Evolutionary conservation across 2,888 invertebrate species (phyloP).

Genomic region (Nezara viridula): DNA sequence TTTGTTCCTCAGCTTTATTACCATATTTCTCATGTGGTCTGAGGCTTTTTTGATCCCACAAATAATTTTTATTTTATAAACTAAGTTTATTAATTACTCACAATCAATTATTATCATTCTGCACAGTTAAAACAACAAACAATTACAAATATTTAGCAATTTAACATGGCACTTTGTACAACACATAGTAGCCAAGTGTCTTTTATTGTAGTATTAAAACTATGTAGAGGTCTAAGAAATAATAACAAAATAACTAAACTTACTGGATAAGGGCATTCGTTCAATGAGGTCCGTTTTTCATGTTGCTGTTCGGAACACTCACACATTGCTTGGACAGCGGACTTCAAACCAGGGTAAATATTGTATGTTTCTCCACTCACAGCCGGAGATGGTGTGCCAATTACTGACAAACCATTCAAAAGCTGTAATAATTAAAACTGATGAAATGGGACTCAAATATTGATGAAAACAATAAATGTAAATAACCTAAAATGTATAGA

Average conservation of each 20-base stretch:
- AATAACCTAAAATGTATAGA: not conserved
- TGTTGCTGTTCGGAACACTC: conserved; percentile 85
- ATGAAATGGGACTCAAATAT: conserved; percentile 61
- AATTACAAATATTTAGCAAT: too few relatives aligned
- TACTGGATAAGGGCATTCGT: conserved; percentile 70
- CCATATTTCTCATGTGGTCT: too few relatives aligned
- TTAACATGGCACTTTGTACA: too few relatives aligned
- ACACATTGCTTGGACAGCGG: conserved; percentile 87
- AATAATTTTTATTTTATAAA: too few relatives aligned
- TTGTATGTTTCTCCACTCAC: conserved; percentile 74
- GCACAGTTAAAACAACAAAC: too few relatives aligned
- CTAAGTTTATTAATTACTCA: too few relatives aligned
- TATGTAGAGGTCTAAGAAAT: too few relatives aligned
- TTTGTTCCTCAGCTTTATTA: too few relatives aligned
- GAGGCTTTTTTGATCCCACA: too few relatives aligned
- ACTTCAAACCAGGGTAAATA: conserved; percentile 85
- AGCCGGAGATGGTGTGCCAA: conserved; percentile 77
- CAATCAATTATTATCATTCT: too few relatives aligned
- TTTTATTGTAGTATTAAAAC: too few relatives aligned
- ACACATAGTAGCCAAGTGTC: too few relatives aligned
- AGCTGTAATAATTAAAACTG: conserved; percentile 72
- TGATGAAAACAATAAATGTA: conserved; percentile 21
- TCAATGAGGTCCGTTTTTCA: conserved; percentile 71
- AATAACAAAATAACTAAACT: conserved; percentile 59
- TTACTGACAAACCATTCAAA: conserved; percentile 84